These are phyloP conservation scores for Agriopis leucophaearia DNA, from an alignment of 2,888 invertebrate species.

Conservation along the genomic window DNA sequence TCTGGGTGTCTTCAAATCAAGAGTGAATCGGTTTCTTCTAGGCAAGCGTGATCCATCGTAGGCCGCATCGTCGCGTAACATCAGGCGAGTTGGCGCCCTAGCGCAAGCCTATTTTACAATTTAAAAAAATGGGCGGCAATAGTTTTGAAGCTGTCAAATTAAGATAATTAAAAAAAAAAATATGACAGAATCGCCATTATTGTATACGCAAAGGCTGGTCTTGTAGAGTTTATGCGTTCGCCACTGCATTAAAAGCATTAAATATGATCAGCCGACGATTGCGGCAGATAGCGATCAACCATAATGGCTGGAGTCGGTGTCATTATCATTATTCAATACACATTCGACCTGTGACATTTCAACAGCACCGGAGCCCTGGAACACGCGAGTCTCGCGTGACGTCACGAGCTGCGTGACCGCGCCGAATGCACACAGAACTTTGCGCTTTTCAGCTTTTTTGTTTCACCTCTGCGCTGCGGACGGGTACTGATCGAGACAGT, in stretches of 20 bases:
- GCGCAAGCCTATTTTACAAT: no score
- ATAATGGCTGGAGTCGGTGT: conserved; percentile 32
- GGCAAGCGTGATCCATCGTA: no score
- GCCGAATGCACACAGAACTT: conserved; percentile 58
- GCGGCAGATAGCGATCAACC: conserved; percentile 26
- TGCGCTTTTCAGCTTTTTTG: conserved; percentile 60
- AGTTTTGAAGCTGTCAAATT: no score
- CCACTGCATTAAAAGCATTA: conserved; percentile 11
- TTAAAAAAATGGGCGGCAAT: no score
- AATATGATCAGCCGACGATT: conserved; percentile 9
- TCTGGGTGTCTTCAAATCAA: no score
- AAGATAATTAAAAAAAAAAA: no score
- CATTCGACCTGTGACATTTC: conserved; percentile 38
- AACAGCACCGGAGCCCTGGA: conserved; percentile 40
- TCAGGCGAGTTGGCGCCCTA: no score
- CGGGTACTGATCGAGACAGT: conserved; percentile 40
- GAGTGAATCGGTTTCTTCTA: no score
- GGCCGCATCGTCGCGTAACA: no score
- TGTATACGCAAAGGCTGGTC: no score
- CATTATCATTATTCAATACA: conserved; percentile 35
- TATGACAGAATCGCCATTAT: no score
- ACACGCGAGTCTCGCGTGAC: conserved; percentile 60
- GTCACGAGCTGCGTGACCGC: conserved; percentile 56
- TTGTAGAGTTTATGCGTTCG: background rate
- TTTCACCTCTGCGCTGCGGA: conserved; percentile 47